Evolutionary conservation across 2,113 vertebrate genomes (phyloP).

Genomic region (Lathamus discolor): DNA sequence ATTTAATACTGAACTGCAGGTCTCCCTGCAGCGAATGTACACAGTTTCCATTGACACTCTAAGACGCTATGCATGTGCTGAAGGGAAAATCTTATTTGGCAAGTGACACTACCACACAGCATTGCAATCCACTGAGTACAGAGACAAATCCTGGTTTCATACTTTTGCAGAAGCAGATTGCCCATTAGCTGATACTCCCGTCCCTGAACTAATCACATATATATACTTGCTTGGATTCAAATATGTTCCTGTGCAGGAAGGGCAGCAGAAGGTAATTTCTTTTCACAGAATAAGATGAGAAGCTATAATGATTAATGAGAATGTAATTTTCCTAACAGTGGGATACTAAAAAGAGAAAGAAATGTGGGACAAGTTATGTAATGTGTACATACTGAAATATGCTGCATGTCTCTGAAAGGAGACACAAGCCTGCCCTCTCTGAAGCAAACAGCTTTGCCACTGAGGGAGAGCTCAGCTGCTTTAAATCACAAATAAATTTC

Average conservation of each 20-base stretch:
- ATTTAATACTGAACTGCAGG: background rate
- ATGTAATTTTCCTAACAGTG: conserved; percentile 13
- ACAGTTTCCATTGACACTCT: background rate
- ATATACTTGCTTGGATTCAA: conserved; percentile 11
- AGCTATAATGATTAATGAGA: conserved; percentile 34
- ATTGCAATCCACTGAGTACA: conserved; percentile 56
- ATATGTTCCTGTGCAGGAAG: background rate
- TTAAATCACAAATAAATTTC: background rate
- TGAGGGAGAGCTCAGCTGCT: background rate
- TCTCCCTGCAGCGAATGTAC: background rate
- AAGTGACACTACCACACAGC: conserved; percentile 11
- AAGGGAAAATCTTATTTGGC: conserved; percentile 35
- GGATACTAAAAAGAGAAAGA: conserved; percentile 57
- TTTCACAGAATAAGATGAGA: background rate
- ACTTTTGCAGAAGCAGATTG: background rate
- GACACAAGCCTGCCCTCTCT: background rate
- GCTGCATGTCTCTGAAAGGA: background rate
- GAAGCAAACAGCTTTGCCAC: background rate
- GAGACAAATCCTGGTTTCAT: conserved; percentile 21
- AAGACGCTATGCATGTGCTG: background rate
- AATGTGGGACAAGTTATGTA: conserved; percentile 52
- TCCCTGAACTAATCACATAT: background rate
- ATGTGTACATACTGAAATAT: conserved; percentile 14
- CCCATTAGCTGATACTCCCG: background rate
- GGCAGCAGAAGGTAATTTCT: conserved; percentile 23